A percentile compares a stretch with the other conserved stretches of the same genome.
phyloP scores from a whole-genome alignment of 2,113 vertebrate species.

The Boleophthalmus pectinirostris region DNA sequence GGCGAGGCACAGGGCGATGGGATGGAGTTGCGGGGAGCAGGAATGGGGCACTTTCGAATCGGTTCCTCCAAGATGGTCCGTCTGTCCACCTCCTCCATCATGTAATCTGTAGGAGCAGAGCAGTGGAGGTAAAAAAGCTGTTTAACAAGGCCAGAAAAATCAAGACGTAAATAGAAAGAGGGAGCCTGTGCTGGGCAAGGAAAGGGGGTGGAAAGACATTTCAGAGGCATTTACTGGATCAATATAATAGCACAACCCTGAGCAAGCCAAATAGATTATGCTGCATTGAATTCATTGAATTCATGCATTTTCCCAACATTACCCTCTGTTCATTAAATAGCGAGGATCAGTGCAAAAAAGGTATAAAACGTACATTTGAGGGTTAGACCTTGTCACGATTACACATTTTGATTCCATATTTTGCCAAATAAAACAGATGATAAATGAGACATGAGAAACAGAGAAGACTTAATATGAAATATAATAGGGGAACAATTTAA shows the following conservation, averaged over 20 bases:
- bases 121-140: neutral
- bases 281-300: slow-evolving; percentile 56
- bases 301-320: slow-evolving; percentile 36
- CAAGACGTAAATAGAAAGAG: neutral
- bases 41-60: slow-evolving; percentile 76
- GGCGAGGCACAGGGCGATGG: slow-evolving; percentile 84
- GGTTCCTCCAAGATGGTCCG: slow-evolving; percentile 78
- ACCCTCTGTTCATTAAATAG: slow-evolving; percentile 29
- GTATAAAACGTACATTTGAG: neutral
- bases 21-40: slow-evolving; percentile 81
- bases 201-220: slow-evolving; percentile 6
- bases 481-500: too few species aligned
- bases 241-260: slow-evolving; percentile 39
- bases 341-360: neutral
- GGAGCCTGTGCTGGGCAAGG: neutral
- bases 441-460: too few species aligned
- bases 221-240: slow-evolving; percentile 43
- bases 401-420: too few species aligned
- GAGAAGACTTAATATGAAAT: too few species aligned
- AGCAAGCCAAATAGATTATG: slow-evolving; percentile 44
- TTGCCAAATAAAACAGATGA: too few species aligned
- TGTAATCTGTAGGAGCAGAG: slow-evolving; percentile 79
- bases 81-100: slow-evolving; percentile 82
- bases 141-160: neutral
- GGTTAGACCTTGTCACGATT: too few species aligned